phyloP scores from a whole-genome alignment of 2,888 invertebrate species.

The Meloe dianella region DNA sequence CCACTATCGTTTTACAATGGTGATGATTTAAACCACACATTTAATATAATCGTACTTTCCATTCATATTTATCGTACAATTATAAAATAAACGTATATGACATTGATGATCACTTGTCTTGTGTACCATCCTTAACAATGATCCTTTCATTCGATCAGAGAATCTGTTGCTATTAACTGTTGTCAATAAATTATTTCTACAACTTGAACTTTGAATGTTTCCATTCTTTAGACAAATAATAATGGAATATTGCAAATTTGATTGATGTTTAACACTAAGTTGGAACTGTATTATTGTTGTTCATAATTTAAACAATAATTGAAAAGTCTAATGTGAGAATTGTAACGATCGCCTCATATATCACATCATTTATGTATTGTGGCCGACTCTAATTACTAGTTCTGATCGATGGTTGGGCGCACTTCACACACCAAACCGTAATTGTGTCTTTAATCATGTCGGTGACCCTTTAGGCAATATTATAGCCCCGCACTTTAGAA shows the following conservation, averaged over 20 bases:
- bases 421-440: constrained; percentile 30
- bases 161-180: constrained; percentile 15
- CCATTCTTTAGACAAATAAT: not conserved
- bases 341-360: constrained; percentile 34
- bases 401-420: constrained; percentile 33
- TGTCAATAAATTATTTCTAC: constrained; percentile 20
- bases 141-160: constrained; percentile 25
- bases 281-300: not conserved
- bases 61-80: constrained; percentile 37
- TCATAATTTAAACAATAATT: constrained; percentile 33
- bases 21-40: constrained; percentile 33
- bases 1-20: constrained; percentile 34
- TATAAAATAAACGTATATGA: constrained; percentile 33
- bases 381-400: constrained; percentile 34
- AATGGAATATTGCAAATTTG: not conserved
- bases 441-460: constrained; percentile 34
- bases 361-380: constrained; percentile 32
- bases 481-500: constrained; percentile 26
- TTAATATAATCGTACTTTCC: constrained; percentile 36
- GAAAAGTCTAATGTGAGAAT: constrained; percentile 36
- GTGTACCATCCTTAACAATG: constrained; percentile 23
- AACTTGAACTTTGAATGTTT: not conserved
- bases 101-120: constrained; percentile 31
- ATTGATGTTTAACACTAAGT: not conserved
- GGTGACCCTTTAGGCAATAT: constrained; percentile 21